Evolutionary conservation across 2,113 vertebrate species (phyloP).

Genomic region (Siniperca chuatsi): DNA sequence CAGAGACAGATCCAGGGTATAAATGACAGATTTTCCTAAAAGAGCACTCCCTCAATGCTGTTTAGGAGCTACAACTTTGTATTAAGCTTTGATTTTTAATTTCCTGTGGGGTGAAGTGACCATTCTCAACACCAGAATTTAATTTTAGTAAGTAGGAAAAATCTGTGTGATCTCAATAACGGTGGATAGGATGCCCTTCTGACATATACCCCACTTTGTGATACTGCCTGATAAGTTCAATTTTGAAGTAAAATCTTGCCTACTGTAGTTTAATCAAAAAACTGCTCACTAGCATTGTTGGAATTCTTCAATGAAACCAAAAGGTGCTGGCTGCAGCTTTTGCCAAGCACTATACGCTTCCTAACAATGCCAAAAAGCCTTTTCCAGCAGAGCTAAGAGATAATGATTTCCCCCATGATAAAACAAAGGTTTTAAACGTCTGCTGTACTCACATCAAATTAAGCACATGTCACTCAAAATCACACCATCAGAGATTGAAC

Average conservation of each 20-base stretch:
- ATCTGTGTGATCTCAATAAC: conserved; percentile 38
- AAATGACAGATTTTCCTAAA: conserved; percentile 29
- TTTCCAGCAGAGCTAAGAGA: conserved; percentile 13
- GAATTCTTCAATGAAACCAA: conserved; percentile 23
- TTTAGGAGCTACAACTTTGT: conserved; percentile 37
- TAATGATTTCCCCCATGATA: conserved; percentile 9
- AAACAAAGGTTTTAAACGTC: conserved; percentile 38
- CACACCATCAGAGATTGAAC: conserved; percentile 1
- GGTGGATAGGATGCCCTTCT: conserved; percentile 15
- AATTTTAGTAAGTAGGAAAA: conserved; percentile 39
- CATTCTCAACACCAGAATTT: conserved; percentile 40
- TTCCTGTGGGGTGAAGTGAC: conserved; percentile 59
- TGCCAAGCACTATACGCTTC: neutral
- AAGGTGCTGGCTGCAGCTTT: neutral
- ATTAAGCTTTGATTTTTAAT: conserved; percentile 67
- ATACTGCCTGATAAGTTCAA: conserved; percentile 22
- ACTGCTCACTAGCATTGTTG: neutral
- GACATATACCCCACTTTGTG: conserved; percentile 23
- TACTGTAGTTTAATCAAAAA: conserved; percentile 36
- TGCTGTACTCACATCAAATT: conserved; percentile 29
- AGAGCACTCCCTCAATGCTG: neutral
- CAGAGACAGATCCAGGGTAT: conserved; percentile 33
- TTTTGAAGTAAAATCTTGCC: conserved; percentile 39
- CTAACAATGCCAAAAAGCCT: neutral
- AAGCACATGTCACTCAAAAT: conserved; percentile 37